Evolutionary conservation across 2,797 vertebrate genomes (phyloP).

Genomic region (Pangasius larnaudii): DNA sequence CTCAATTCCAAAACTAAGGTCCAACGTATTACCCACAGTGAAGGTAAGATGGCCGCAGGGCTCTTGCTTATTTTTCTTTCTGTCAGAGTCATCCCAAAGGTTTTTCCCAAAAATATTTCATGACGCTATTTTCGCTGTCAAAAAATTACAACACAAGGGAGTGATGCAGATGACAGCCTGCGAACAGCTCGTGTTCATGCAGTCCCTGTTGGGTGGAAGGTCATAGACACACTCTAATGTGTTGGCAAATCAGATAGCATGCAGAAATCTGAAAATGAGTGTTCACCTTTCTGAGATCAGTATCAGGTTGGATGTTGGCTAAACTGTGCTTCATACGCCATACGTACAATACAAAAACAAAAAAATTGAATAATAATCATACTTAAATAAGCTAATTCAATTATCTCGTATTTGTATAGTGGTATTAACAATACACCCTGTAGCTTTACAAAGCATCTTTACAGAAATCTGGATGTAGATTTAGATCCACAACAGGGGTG

Average conservation of each 20-base stretch:
- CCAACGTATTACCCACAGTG: not conserved
- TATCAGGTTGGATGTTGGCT: too few species aligned
- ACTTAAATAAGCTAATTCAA: too few species aligned
- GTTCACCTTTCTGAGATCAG: not conserved
- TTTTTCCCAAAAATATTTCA: not conserved
- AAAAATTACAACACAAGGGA: not conserved
- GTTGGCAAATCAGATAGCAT: not conserved
- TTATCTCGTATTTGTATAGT: not conserved
- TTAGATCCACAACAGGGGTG: not conserved
- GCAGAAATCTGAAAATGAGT: not conserved
- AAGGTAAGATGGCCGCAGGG: not conserved
- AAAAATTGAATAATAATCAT: not conserved
- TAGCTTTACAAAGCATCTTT: not conserved
- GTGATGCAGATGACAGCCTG: constrained; percentile 7
- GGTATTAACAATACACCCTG: not conserved
- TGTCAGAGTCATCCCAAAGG: constrained; percentile 19
- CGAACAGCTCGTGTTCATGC: not conserved
- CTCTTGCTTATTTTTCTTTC: constrained; percentile 15
- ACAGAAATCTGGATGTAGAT: not conserved
- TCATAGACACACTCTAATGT: not conserved
- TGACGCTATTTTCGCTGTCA: not conserved
- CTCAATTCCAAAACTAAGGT: constrained; percentile 10
- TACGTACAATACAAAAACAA: not conserved
- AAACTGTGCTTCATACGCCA: not conserved
- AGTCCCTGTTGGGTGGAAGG: not conserved